Base-by-base conservation (phyloP, 1,140 invertebrate species). In the Mycetomoellerius zeteki region DNA sequence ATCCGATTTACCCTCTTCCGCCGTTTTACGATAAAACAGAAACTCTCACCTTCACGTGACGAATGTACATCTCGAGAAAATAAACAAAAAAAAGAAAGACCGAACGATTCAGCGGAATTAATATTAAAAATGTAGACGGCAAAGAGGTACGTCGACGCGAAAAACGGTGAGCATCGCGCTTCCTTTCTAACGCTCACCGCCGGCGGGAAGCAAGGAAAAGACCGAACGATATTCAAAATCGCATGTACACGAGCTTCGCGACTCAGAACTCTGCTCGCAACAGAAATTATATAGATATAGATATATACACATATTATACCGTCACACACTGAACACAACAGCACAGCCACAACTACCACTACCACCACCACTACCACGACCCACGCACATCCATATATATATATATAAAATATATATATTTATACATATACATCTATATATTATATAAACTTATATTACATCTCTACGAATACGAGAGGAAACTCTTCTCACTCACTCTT, bases 261-360 rank as follows among this genome's bases (percentile, higher is more conserved):
- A 85, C 73, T 65, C 73, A 27, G 37, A 78, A 85, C 81, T 78
- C 73, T 85, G 60, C 82, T 85, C 82, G 82, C 82, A 85, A 64
- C 56, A 76, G 30, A 78, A 27, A 33, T 85, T 64, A 78, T 81
- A 78, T 78, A 78, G 47, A 77, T 77, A 85, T 77, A 85, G 37
- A 85, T 37, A 77, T 64, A 85, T 78, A 85, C 30, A 77, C 50
- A 47, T 78, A 85, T 77, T 88, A 86, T 62, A 89, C 90, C 92
- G 92, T 93, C 92, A 93, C 92, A 93, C 93, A 93, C 93, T 92
- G 92, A 94, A 94, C 92, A 93, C 92, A 92, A 93, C 92, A 93
- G 92, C 92, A 89, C 85, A 87, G 86, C 80, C 50, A 80, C 77
- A 37, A 80, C 5, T 6, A 52, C 52, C 52, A 54, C 52, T 7